A percentile compares a stretch with the other conserved stretches of the same genome.
Evolutionary conservation across 1,140 invertebrate genomes (phyloP).

Genomic region (Palaemon carinicauda): DNA sequence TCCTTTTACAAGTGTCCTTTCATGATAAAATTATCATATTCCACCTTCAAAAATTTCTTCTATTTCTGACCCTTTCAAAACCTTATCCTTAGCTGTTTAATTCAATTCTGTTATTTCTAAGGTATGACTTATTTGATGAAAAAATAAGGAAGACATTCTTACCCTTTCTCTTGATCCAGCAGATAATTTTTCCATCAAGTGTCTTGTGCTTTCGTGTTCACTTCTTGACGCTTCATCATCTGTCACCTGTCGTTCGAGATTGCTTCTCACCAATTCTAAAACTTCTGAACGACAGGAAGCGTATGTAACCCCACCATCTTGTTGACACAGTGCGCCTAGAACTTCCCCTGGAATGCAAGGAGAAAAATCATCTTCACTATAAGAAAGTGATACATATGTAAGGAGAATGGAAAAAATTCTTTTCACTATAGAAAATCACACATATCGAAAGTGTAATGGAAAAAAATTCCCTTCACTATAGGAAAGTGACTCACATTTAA

Average conservation of each 20-base stretch:
- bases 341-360: constrained; percentile 64
- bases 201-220: constrained; percentile 61
- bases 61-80: too few relatives aligned
- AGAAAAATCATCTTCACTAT: background rate
- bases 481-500: too few relatives aligned
- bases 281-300: constrained; percentile 63
- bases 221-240: constrained; percentile 61
- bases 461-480: too few relatives aligned
- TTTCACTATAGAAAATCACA: too few relatives aligned
- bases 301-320: constrained; percentile 65
- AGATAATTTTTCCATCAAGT: constrained; percentile 62
- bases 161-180: constrained; percentile 47
- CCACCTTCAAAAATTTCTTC: too few relatives aligned
- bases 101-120: background rate
- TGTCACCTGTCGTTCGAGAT: constrained; percentile 65
- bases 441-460: too few relatives aligned
- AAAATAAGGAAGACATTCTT: constrained; percentile 11
- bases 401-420: too few relatives aligned
- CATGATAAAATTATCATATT: too few relatives aligned
- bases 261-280: constrained; percentile 64
- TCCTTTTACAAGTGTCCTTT: too few relatives aligned
- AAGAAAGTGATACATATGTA: too few relatives aligned
- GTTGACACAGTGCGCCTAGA: constrained; percentile 65
- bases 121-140: background rate
- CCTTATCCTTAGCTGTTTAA: too few relatives aligned